Evolutionary conservation across 2,888 invertebrate species (phyloP).

Genomic region (Dione juno): DNA sequence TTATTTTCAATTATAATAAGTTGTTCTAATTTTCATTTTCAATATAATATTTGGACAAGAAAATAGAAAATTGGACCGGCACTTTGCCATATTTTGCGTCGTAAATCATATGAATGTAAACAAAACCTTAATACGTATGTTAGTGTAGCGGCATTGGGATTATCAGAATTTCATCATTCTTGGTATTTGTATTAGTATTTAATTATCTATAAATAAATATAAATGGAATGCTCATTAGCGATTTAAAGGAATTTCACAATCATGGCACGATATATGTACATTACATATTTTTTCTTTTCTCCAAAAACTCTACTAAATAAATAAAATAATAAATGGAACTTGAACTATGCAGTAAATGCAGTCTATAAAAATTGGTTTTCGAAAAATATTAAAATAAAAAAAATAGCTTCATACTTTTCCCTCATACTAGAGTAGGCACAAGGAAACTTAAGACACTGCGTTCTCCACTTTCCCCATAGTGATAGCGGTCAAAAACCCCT

Average conservation of each 20-base stretch:
- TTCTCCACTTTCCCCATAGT: too few species aligned
- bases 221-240: neutral
- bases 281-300: neutral
- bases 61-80: slow-evolving; percentile 1
- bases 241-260: neutral
- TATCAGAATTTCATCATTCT: neutral
- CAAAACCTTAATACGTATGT: slow-evolving; percentile 16
- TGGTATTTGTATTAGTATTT: neutral
- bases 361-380: too few species aligned
- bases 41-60: slow-evolving; percentile 7
- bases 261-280: neutral
- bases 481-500: too few species aligned
- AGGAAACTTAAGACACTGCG: too few species aligned
- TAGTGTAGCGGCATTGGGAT: slow-evolving; percentile 3
- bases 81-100: slow-evolving; percentile 16
- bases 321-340: too few species aligned
- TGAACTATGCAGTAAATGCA: too few species aligned
- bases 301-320: too few species aligned
- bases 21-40: slow-evolving; percentile 11
- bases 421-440: too few species aligned
- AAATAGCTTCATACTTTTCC: too few species aligned
- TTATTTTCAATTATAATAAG: slow-evolving; percentile 9
- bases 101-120: slow-evolving; percentile 21
- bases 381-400: too few species aligned
- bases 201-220: slow-evolving; percentile 9